A percentile compares a stretch with the other conserved stretches of the same genome.
These are phyloP conservation scores for Athene cunicularia DNA, from an alignment of 2,113 vertebrate species.

Conservation along the genomic window DNA sequence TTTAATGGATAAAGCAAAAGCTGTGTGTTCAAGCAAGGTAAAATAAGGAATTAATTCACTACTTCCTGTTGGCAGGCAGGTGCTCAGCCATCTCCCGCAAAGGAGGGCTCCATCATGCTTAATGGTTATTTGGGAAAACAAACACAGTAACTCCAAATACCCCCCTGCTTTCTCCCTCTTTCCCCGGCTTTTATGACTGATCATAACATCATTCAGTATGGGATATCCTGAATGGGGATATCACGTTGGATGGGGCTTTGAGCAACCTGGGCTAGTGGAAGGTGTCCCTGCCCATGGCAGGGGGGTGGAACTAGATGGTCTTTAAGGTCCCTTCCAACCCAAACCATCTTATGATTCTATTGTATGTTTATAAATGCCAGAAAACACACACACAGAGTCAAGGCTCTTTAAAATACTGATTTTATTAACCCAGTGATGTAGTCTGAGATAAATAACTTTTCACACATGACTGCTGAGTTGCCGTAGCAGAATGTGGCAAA, in stretches of 20 bases:
- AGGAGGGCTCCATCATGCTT: background rate
- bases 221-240: too few relatives aligned
- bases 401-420: background rate
- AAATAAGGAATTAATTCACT: background rate
- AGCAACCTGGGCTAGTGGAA: too few relatives aligned
- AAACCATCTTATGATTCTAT: too few relatives aligned
- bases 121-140: background rate
- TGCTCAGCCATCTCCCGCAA: background rate
- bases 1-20: background rate
- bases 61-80: rapidly evolving
- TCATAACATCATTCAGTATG: rapidly evolving
- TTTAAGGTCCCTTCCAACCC: too few relatives aligned
- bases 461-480: background rate
- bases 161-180: background rate
- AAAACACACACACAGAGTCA: background rate
- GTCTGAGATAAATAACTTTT: background rate
- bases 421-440: background rate
- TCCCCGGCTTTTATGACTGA: background rate
- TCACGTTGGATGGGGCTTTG: too few relatives aligned
- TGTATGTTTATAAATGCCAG: background rate
- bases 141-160: rapidly evolving
- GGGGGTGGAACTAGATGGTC: too few relatives aligned
- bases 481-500: background rate
- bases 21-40: background rate
- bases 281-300: too few relatives aligned